A percentile compares a stretch with the other conserved stretches of the same genome.
phyloP scores from a whole-genome alignment of 1,140 invertebrate species.

The Pachypsylla venusta region DNA sequence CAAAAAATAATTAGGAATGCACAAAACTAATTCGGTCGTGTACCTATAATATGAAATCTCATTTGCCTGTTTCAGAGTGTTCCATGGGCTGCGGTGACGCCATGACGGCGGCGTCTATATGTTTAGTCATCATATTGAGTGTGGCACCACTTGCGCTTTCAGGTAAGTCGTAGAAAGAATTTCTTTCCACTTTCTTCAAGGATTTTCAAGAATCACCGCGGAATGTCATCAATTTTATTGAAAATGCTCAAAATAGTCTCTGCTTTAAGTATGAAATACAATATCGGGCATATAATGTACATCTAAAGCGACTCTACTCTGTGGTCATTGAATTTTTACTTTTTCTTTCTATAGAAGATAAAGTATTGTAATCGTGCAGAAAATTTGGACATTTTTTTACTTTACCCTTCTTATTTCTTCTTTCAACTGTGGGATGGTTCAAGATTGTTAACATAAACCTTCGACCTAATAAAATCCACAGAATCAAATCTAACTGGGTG shows the following conservation, averaged over 20 bases:
- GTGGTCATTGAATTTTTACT: neutral
- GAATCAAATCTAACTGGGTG: too few relatives aligned
- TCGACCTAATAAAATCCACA: too few relatives aligned
- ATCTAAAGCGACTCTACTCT: neutral
- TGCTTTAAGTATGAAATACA: neutral
- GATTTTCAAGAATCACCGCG: neutral
- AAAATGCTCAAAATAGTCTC: neutral
- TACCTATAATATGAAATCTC: too few relatives aligned
- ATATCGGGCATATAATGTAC: neutral
- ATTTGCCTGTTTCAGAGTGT: too few relatives aligned
- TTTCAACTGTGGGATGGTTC: too few relatives aligned
- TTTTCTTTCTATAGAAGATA: neutral
- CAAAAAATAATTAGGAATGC: too few relatives aligned
- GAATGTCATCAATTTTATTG: neutral
- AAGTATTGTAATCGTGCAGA: too few relatives aligned
- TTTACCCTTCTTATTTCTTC: too few relatives aligned
- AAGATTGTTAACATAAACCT: too few relatives aligned
- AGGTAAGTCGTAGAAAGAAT: neutral
- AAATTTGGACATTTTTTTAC: too few relatives aligned
- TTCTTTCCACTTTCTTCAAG: neutral
- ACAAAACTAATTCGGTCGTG: too few relatives aligned
- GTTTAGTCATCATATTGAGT: neutral
- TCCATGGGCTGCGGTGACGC: neutral
- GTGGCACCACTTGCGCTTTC: neutral
- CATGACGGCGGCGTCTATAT: slow-evolving; percentile 3